Conservation (phyloP, 2,797 vertebrate genomes). For the Triplophysa bombifrons region DNA sequence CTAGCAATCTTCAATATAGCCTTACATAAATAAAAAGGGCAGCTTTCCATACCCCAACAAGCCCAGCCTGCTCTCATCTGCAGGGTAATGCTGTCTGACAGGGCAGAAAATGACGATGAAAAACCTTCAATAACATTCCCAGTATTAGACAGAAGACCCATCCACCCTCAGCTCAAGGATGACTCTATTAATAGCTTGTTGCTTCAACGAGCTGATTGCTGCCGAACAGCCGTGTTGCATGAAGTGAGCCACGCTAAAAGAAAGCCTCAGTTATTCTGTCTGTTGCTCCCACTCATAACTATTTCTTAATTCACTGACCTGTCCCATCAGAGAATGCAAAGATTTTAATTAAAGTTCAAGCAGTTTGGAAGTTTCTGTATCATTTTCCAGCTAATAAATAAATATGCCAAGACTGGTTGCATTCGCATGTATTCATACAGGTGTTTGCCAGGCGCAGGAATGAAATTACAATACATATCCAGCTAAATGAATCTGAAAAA, state of each 20-base stretch:
- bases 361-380: not conserved
- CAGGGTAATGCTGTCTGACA: slow-evolving; percentile 2
- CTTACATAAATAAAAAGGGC: not conserved
- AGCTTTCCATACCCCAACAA: not conserved
- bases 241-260: slow-evolving; percentile 1
- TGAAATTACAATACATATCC: slow-evolving; percentile 3
- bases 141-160: slow-evolving; percentile 22
- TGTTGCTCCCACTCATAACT: not conserved
- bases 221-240: not conserved
- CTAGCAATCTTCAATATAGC: slow-evolving; percentile 23
- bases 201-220: not conserved
- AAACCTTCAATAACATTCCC: slow-evolving; percentile 30
- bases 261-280: not conserved
- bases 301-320: slow-evolving; percentile 4
- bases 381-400: not conserved
- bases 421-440: not conserved
- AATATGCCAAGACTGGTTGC: not conserved
- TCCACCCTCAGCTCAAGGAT: slow-evolving; percentile 8
- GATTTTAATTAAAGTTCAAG: not conserved
- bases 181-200: slow-evolving; percentile 33
- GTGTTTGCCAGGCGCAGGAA: not conserved
- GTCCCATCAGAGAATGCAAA: slow-evolving; percentile 2
- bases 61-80: not conserved
- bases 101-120: slow-evolving; percentile 21
- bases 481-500: not conserved